Evolutionary conservation across 2,888 invertebrate genomes (phyloP).

Genomic region (Phytoseiulus persimilis): DNA sequence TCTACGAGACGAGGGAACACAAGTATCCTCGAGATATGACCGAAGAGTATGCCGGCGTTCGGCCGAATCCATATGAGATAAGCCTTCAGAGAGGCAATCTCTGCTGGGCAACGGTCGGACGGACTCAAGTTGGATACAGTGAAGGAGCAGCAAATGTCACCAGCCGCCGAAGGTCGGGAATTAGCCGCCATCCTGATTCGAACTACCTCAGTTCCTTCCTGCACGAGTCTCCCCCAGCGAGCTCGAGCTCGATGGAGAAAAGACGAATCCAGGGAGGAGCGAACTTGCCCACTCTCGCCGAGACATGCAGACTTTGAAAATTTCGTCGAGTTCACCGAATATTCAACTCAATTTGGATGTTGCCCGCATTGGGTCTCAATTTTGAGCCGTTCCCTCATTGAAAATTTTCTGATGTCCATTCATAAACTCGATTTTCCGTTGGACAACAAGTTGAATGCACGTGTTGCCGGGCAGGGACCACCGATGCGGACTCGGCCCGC

Average conservation of each 20-base stretch:
- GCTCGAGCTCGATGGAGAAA: no score
- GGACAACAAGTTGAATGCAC: not conserved
- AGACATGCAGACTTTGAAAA: no score
- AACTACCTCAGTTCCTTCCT: no score
- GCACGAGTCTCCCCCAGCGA: no score
- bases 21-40: not conserved
- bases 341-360: no score
- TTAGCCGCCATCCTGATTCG: not conserved
- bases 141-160: not conserved
- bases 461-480: not conserved
- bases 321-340: no score
- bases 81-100: not conserved
- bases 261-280: no score
- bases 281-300: no score
- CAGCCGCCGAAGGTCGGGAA: not conserved
- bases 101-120: not conserved
- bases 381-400: no score
- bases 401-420: no score
- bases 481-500: not conserved
- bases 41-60: not conserved
- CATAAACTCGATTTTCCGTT: no score
- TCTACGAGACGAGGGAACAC: not conserved
- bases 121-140: not conserved
- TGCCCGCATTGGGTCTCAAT: no score
- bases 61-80: not conserved